Conservation (phyloP, 2,797 vertebrate species). For the Esox lucius region DNA sequence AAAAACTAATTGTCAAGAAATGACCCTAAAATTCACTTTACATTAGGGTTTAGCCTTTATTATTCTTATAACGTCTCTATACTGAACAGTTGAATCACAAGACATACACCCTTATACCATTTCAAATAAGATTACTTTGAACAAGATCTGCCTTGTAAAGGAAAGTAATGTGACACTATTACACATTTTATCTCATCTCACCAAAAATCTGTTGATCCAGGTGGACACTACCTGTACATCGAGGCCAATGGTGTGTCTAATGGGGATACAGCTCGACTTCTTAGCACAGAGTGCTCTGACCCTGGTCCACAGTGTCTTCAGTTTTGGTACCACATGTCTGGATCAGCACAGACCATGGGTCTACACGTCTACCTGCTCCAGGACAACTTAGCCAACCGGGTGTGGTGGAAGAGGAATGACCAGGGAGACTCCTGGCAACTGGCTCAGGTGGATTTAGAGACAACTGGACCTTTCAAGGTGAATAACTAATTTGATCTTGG, state of each 20-base stretch:
- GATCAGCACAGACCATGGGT: constrained; percentile 73
- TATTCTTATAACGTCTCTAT: no score
- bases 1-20: no score
- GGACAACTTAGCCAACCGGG: constrained; percentile 19
- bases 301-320: constrained; percentile 72
- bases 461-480: constrained; percentile 58
- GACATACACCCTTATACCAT: no score
- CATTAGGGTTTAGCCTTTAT: no score
- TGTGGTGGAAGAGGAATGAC: constrained; percentile 66
- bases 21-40: no score
- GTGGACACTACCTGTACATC: constrained; percentile 72
- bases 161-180: background rate
- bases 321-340: constrained; percentile 80
- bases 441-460: constrained; percentile 63
- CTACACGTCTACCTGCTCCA: constrained; percentile 69
- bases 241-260: constrained; percentile 54
- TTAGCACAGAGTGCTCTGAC: constrained; percentile 64
- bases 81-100: no score
- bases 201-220: constrained; percentile 36
- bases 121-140: no score
- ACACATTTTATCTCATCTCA: background rate
- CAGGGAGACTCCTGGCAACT: constrained; percentile 73
- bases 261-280: constrained; percentile 70
- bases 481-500: background rate
- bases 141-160: background rate